Base-by-base conservation (phyloP, 2,888 invertebrate species). In the Lypha dubia region DNA sequence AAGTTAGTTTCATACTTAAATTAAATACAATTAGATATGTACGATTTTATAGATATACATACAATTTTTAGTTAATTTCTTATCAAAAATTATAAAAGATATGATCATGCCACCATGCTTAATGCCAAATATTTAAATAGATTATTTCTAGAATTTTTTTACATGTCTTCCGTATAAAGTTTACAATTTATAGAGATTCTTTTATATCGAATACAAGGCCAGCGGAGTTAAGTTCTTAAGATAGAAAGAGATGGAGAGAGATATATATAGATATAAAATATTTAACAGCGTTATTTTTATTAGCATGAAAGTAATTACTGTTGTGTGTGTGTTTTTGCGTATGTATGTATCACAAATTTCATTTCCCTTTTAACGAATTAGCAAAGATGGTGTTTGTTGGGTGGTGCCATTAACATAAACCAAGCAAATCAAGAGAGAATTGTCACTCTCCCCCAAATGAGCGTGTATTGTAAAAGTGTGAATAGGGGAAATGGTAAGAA, bases 51-150 rank as follows among this genome's bases (percentile, higher is more conserved):
- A 24, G n/a, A 13, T 35, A 20, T 56, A 79, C 44, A 63, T n/a
- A n/a, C n/a, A n/a, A n/a, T 35, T 41, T 49, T 75, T 38, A 49
- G 63, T 81, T 49, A 63, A 63, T 56, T 68, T 67, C 41, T 67
- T 56, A 22, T 20, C 13, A 20, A 32, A 17, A 11, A 70, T 4
- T 32, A 3, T 4, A 24, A 11, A 49, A n/a, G n/a, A 2, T 32
- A 71, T 79, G 63, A 62, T 75, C 81, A 81, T 81, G 75, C 75
- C 81, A 81, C 81, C 81, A 81, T 81, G 81, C 75, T 46, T n/a
- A 58, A 74, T 60, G 79, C n/a, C 58, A 35, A 41, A 28, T 56
- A 41, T 13, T 65, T 51, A 38, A 32, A 65, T 35, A 32, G 6
- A 32, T 60, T 13, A 22, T 35, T 51, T 8, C 13, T 51, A 17